Conservation (phyloP, 2,888 invertebrate genomes). For the Scrobipalpa costella region DNA sequence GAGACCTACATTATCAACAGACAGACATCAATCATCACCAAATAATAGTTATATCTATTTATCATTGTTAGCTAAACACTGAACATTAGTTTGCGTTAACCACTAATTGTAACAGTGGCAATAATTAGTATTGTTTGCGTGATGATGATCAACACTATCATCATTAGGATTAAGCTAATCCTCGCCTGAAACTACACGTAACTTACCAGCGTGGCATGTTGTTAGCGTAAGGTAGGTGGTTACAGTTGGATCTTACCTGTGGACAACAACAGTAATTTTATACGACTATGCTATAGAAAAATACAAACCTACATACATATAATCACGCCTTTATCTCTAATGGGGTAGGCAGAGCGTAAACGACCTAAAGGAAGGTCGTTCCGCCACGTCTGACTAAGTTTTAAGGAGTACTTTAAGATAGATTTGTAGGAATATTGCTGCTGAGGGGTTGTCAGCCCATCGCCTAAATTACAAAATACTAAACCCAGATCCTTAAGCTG, state of each 20-base stretch:
- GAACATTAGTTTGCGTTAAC: constrained; percentile 10
- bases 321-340: no score
- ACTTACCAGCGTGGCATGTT: neutral
- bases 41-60: neutral
- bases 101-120: constrained; percentile 10
- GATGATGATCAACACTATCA: neutral
- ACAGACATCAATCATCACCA: neutral
- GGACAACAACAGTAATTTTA: neutral
- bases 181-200: neutral
- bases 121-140: constrained; percentile 9
- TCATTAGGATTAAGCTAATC: neutral
- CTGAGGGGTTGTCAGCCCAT: no score
- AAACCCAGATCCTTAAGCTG: no score
- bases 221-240: neutral
- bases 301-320: no score
- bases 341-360: no score
- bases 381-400: no score
- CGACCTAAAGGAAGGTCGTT: no score
- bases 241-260: neutral
- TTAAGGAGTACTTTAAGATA: no score
- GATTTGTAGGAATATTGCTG: no score
- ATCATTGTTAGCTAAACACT: neutral
- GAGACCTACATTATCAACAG: neutral
- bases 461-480: no score
- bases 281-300: no score